Conservation (phyloP, 2,888 invertebrate genomes). For the Spialia ferax region DNA sequence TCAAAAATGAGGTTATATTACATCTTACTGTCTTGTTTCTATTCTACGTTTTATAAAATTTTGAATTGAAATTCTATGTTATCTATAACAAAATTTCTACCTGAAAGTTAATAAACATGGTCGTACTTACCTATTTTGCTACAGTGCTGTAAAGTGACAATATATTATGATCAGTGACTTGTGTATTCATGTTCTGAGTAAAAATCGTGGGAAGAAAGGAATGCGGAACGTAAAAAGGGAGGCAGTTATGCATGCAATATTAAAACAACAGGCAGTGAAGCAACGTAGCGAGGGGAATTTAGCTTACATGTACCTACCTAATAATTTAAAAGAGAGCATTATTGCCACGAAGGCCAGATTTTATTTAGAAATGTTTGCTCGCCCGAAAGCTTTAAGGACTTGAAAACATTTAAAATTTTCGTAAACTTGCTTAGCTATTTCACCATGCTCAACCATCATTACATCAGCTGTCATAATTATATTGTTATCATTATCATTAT, state of each 20-base stretch:
- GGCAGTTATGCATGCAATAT: slow-evolving; percentile 7
- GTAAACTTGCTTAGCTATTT: neutral
- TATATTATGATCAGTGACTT: slow-evolving; percentile 32
- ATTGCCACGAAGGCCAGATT: neutral
- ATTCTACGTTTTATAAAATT: neutral
- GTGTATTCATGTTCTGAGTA: slow-evolving; percentile 29
- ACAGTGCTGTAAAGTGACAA: slow-evolving; percentile 27
- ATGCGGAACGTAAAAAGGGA: neutral
- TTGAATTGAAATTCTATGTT: neutral
- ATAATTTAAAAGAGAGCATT: neutral
- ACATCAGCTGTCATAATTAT: neutral
- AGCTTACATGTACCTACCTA: neutral
- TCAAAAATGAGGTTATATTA: neutral
- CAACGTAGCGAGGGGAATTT: neutral
- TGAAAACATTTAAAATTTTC: neutral
- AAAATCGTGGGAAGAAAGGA: slow-evolving; percentile 13
- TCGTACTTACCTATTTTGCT: slow-evolving; percentile 19
- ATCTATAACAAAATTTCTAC: neutral
- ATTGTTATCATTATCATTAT: slow-evolving; percentile 1
- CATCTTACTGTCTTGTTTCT: neutral
- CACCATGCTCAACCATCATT: neutral
- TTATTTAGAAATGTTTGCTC: neutral
- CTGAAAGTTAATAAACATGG: slow-evolving; percentile 5
- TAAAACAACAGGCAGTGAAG: neutral
- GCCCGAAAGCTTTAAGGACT: too few species aligned